A percentile compares a stretch with the other conserved stretches of the same genome.
Evolutionary conservation across 2,113 vertebrate species (phyloP).

Genomic region (Perccottus glenii): DNA sequence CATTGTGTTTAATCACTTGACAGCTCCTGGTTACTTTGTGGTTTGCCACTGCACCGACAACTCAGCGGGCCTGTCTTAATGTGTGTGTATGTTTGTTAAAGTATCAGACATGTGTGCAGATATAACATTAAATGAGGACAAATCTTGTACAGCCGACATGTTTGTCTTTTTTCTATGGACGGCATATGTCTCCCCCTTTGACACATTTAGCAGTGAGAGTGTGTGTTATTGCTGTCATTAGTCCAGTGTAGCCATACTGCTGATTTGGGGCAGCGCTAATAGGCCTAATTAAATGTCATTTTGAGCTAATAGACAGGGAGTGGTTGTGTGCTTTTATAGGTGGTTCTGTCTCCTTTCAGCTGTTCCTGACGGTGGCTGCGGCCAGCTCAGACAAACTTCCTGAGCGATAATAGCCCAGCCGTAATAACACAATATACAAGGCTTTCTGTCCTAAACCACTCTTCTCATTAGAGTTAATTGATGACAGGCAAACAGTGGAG

Average conservation of each 20-base stretch:
- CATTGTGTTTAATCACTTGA: slow-evolving; percentile 74
- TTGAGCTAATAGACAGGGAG: slow-evolving; percentile 82
- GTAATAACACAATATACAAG: slow-evolving; percentile 67
- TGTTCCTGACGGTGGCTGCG: slow-evolving; percentile 59
- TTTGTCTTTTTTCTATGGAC: not conserved
- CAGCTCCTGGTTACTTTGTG: slow-evolving; percentile 69
- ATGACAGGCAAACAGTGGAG: slow-evolving; percentile 60
- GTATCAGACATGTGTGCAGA: slow-evolving; percentile 7
- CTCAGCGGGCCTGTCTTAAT: slow-evolving; percentile 24
- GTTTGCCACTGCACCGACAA: slow-evolving; percentile 64
- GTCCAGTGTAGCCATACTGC: slow-evolving; percentile 56
- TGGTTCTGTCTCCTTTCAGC: slow-evolving; percentile 72
- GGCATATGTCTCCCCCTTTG: slow-evolving; percentile 21
- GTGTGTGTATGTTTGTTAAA: slow-evolving; percentile 20
- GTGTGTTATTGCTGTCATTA: slow-evolving; percentile 71
- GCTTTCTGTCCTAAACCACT: slow-evolving; percentile 70
- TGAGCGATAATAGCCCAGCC: slow-evolving; percentile 63
- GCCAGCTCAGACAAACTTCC: slow-evolving; percentile 69
- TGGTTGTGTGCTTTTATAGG: slow-evolving; percentile 77
- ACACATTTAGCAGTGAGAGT: slow-evolving; percentile 33
- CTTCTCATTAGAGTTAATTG: slow-evolving; percentile 69
- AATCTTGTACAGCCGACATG: slow-evolving; percentile 2
- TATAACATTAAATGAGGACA: slow-evolving; percentile 23
- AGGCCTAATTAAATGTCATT: slow-evolving; percentile 83
- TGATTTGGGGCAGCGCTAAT: slow-evolving; percentile 75